A percentile compares a stretch with the other conserved stretches of the same genome.
Evolutionary conservation across 2,113 vertebrate species (phyloP).

Genomic region (Oxygymnocypris stewartii): DNA sequence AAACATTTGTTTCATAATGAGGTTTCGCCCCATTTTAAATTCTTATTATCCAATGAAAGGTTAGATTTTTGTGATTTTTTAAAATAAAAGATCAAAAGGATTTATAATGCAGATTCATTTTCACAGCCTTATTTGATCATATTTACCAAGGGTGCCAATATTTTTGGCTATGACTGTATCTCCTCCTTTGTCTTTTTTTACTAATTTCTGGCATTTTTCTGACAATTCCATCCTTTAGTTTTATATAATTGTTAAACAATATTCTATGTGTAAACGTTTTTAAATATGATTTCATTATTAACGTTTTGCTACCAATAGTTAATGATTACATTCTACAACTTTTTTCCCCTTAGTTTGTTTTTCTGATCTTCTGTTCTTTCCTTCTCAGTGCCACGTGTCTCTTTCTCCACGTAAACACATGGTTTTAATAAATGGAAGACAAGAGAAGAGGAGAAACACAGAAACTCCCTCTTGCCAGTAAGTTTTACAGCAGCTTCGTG

Average conservation of each 20-base stretch:
- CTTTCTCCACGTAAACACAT: slow-evolving; percentile 70
- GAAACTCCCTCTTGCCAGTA: slow-evolving; percentile 73
- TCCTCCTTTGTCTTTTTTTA: neutral
- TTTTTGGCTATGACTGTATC: too few relatives aligned
- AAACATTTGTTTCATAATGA: too few relatives aligned
- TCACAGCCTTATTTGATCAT: too few relatives aligned
- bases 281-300: neutral
- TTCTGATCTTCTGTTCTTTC: neutral
- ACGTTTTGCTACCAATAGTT: neutral
- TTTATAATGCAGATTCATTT: too few relatives aligned
- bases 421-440: slow-evolving; percentile 73
- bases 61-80: too few relatives aligned
- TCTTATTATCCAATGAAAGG: too few relatives aligned
- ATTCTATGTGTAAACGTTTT: neutral
- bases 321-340: neutral
- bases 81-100: too few relatives aligned
- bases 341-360: neutral
- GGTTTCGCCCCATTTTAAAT: too few relatives aligned
- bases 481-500: slow-evolving; percentile 77
- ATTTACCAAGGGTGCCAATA: too few relatives aligned
- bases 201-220: neutral
- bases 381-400: slow-evolving; percentile 68
- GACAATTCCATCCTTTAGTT: neutral
- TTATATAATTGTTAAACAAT: neutral
- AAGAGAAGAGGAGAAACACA: slow-evolving; percentile 70